Evolutionary conservation across 2,888 invertebrate genomes (phyloP), one percentile per base, ranked within the genome.

Genomic region (Eulithis testata): DNA sequence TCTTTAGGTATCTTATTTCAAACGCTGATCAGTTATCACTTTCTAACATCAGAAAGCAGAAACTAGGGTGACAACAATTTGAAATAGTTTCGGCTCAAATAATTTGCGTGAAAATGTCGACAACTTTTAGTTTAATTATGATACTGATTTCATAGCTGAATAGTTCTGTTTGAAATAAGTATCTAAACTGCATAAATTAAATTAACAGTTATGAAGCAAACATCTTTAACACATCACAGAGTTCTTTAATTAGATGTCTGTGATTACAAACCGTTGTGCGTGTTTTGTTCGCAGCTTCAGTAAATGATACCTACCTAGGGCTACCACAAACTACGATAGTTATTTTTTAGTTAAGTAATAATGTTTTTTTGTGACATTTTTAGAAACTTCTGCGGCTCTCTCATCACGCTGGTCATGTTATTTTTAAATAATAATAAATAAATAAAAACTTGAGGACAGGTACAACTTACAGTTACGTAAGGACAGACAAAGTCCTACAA

Each of bases 211-310:
- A 66, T 55, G 52, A 58, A 47, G 62, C 27, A 73, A 68, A 68
- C 53, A 77, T 71, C 75, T 76, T 76, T 76, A 79, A 86, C 86
- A 90, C 86, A 79, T 83, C 86, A 85, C 79, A 79, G 84, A 78
- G 60, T 77, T 76, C 77, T 71, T 75, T 86, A 87, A 88, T 87
- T 81, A 81, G 77, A 69, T 79, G 77, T 81, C 83, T 83, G 85
- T 85, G 84, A 86, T 85, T 86, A 86, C 82, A 74, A 86, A 84
- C 85, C 83, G 44, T 51, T 59, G 84, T 84, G 81, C 83, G 82
- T 79, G 74, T 64, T 44, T 43, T 27, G 80, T 44, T 40, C 54
- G 80, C 81, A 4, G 55, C 21, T 63, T 44, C 63, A 63, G 14
- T 43, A 44, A 63, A 56, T 44, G 21, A 63, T 47, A 69, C 73